Percentiles rank a stretch among this genome's conserved stretches.
Conservation (phyloP, 2,113 vertebrate genomes). For the Poecilia latipinna region DNA sequence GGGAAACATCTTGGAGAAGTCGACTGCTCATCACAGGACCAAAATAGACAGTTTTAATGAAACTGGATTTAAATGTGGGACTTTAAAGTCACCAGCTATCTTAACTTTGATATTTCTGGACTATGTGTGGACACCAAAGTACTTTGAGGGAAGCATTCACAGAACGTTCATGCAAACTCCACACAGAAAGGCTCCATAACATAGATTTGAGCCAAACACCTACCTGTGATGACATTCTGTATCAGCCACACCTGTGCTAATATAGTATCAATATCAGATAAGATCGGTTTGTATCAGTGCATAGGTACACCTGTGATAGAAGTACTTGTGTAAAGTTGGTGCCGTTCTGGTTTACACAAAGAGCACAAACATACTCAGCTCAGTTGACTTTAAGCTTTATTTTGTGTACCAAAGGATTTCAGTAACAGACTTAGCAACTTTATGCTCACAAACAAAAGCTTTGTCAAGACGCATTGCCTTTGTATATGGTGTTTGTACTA, state of each 20-base stretch:
- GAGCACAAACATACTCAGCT: conserved; percentile 8
- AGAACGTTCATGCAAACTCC: not conserved
- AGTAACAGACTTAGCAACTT: conserved; percentile 6
- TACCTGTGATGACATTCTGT: too few relatives aligned
- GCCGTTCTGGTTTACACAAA: conserved; percentile 37
- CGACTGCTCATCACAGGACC: too few relatives aligned
- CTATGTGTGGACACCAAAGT: too few relatives aligned
- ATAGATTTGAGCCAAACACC: too few relatives aligned
- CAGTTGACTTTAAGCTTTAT: conserved; percentile 48
- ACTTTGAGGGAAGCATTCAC: not conserved
- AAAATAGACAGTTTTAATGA: too few relatives aligned
- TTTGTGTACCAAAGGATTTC: conserved; percentile 53
- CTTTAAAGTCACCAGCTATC: not conserved
- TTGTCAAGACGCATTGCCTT: not conserved
- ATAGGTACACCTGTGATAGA: not conserved
- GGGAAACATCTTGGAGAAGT: too few relatives aligned
- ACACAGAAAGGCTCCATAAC: not conserved
- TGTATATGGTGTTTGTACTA: not conserved
- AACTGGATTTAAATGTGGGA: too few relatives aligned
- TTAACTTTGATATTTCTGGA: not conserved
- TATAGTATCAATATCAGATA: not conserved
- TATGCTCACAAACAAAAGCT: conserved; percentile 14
- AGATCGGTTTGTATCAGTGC: too few relatives aligned
- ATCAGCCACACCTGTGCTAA: too few relatives aligned
- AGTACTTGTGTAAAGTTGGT: not conserved